Evolutionary conservation across 1,140 invertebrate species (phyloP).

Genomic region (Penaeus indicus): DNA sequence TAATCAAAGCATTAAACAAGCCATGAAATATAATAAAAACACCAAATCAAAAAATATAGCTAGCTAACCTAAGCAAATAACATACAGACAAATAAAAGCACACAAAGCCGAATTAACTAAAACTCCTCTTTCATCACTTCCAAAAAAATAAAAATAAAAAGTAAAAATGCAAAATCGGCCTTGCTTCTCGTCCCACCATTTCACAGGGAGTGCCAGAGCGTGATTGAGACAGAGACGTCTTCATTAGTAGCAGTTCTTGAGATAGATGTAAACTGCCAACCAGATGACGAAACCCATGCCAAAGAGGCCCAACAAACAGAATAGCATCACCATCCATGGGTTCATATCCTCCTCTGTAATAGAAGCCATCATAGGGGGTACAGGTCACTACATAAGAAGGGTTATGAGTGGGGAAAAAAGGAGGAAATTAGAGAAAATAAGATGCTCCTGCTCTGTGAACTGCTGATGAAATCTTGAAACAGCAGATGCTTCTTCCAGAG

Average conservation of each 20-base stretch:
- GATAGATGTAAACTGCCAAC: slow-evolving; percentile 12
- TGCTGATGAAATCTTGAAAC: no score
- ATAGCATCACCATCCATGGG: slow-evolving; percentile 49
- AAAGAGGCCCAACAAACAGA: slow-evolving; percentile 39
- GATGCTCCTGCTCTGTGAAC: no score
- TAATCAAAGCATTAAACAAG: no score
- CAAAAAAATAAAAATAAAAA: background rate
- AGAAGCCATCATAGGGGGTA: no score
- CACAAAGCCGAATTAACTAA: background rate
- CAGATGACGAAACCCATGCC: slow-evolving; percentile 27
- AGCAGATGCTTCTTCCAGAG: background rate
- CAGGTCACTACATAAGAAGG: no score
- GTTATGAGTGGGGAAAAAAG: no score
- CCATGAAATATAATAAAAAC: no score
- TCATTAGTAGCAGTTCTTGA: slow-evolving; percentile 19
- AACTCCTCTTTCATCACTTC: background rate
- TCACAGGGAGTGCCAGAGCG: slow-evolving; percentile 1
- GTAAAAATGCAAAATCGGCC: background rate
- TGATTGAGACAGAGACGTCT: background rate
- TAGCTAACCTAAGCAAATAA: background rate
- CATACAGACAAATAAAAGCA: background rate
- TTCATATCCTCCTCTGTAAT: slow-evolving; percentile 8
- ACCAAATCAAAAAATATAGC: background rate
- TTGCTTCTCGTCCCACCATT: no score
- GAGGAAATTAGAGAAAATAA: no score